Conservation (phyloP, 2,797 vertebrate genomes). For the Tangara arthus region DNA sequence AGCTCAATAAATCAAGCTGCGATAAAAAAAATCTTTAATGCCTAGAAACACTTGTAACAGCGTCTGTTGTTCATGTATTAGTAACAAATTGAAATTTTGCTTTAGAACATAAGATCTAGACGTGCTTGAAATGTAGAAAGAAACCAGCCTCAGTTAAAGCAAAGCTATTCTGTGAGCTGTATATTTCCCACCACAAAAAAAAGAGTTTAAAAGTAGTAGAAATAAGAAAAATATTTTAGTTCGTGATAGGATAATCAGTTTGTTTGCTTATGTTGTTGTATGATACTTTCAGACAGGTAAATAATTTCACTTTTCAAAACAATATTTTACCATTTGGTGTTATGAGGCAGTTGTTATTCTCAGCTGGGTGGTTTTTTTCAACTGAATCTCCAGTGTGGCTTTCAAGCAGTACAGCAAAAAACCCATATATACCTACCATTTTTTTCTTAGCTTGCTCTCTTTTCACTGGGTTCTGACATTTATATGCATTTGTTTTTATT, state of each 20-base stretch:
- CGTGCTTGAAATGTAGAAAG: neutral
- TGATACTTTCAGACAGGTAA: neutral
- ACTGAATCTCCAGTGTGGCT: neutral
- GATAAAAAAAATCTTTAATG: neutral
- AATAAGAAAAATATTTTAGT: neutral
- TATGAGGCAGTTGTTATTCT: neutral
- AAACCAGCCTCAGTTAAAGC: neutral
- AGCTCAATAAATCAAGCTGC: neutral
- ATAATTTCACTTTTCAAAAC: neutral
- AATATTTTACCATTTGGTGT: neutral
- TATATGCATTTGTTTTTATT: neutral
- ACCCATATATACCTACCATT: neutral
- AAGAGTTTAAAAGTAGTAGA: neutral
- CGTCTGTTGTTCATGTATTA: neutral
- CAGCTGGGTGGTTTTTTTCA: neutral
- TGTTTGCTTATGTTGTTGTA: neutral
- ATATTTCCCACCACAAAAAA: neutral
- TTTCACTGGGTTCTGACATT: neutral
- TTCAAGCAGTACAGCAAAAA: neutral
- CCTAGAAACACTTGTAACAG: neutral
- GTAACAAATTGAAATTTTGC: neutral
- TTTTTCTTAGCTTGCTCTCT: neutral
- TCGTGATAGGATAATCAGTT: neutral
- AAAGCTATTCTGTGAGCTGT: neutral
- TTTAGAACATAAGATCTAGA: neutral